Percentiles rank a stretch among this genome's conserved stretches.
phyloP scores from a whole-genome alignment of 2,113 vertebrate species.

The Gasterosteus nipponicus region DNA sequence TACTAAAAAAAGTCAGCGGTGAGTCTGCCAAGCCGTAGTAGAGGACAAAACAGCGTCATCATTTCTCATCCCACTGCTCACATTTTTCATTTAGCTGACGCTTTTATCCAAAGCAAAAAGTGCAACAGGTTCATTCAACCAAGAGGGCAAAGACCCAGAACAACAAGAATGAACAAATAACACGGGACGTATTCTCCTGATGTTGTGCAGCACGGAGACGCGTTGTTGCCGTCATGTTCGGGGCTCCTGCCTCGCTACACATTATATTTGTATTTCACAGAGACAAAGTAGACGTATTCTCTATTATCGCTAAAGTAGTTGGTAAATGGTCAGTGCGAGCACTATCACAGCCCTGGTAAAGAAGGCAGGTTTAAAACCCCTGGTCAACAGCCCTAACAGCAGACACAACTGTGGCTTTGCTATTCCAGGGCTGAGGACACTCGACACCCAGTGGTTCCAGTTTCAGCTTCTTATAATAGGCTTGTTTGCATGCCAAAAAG shows the following conservation, averaged over 20 bases:
- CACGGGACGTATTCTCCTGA: too few species aligned
- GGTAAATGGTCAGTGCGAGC: neutral
- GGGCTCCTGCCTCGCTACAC: neutral
- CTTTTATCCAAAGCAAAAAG: too few species aligned
- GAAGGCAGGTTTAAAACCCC: conserved; percentile 4
- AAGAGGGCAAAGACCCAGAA: too few species aligned
- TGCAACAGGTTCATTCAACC: too few species aligned
- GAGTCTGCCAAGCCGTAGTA: neutral
- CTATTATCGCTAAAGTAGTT: neutral
- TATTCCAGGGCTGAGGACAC: conserved; percentile 76
- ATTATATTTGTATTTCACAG: conserved; percentile 1
- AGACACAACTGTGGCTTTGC: conserved; percentile 65
- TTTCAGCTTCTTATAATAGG: conserved; percentile 77
- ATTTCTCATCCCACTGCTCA: conserved; percentile 10
- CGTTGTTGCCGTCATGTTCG: too few species aligned
- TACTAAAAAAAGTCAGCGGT: conserved; percentile 47
- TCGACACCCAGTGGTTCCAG: conserved; percentile 61
- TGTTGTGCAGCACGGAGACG: too few species aligned
- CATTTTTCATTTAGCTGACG: too few species aligned
- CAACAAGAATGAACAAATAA: too few species aligned
- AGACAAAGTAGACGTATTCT: neutral
- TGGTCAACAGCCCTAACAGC: conserved; percentile 52
- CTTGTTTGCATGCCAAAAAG: conserved; percentile 60
- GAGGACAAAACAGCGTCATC: conserved; percentile 31
- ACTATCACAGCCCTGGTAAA: conserved; percentile 7